Conservation (phyloP, 2,888 invertebrate species). For the Micoletzkya japonica region DNA sequence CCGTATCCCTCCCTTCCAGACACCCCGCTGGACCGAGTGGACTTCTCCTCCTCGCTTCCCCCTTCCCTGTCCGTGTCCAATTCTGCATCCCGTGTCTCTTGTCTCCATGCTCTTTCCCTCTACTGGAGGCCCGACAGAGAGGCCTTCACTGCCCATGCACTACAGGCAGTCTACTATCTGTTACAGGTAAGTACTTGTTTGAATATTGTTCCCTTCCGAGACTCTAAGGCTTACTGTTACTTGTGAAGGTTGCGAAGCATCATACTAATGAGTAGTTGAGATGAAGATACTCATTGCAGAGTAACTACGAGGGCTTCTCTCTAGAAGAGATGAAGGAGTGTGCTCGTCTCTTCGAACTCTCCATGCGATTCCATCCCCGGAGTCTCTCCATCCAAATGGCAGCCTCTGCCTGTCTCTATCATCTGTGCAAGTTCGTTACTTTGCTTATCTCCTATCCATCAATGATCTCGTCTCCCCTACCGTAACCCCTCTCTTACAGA, state of each 20-base stretch:
- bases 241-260: no score
- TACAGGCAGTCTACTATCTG: slow-evolving; percentile 46
- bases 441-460: neutral
- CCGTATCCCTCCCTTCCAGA: slow-evolving; percentile 29
- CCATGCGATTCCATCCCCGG: slow-evolving; percentile 42
- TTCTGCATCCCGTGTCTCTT: slow-evolving; percentile 35
- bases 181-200: slow-evolving; percentile 18
- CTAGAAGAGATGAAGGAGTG: slow-evolving; percentile 40
- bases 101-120: slow-evolving; percentile 36
- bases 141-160: slow-evolving; percentile 44
- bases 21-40: slow-evolving; percentile 40
- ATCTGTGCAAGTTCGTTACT: slow-evolving; percentile 43
- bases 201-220: no score
- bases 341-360: slow-evolving; percentile 37
- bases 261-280: no score
- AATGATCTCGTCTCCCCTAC: neutral
- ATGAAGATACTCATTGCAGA: slow-evolving; percentile 32
- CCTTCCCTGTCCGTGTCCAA: slow-evolving; percentile 35
- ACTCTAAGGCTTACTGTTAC: no score
- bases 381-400: slow-evolving; percentile 50
- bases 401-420: slow-evolving; percentile 50
- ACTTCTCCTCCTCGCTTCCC: slow-evolving; percentile 18
- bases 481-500: slow-evolving; percentile 33
- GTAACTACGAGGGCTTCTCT: slow-evolving; percentile 44
- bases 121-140: slow-evolving; percentile 43